Evolutionary conservation across 2,888 invertebrate genomes (phyloP), one percentile per base, ranked within the genome.

Genomic region (Tipula unca): DNA sequence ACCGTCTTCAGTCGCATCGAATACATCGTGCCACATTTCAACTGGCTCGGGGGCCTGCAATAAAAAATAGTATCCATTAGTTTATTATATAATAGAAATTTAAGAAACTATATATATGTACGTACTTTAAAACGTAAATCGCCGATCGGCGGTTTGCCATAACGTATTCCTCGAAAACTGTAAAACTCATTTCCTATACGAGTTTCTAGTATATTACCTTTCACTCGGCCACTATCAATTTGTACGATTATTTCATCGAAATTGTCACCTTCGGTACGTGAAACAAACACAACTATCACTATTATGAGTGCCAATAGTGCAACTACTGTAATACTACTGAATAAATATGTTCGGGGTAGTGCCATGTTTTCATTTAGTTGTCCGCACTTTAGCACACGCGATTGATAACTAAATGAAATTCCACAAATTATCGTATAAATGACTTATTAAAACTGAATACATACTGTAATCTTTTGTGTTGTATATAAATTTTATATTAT

Each of bases 161-260:
- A 92, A 29, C 89, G 89, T 86, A 92, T 91, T 5, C 91, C 92
- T 0, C 91, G 89, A 88, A 91, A 92, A 0, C 92, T 91, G 86
- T 90, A 90, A 87, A 92, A 90, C 36, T 87, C 88, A 0, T 90
- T 87, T 0, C 91, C 91, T 25, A 89, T 89, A 0, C 91, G 90
- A 0, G 92, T 89, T 42, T 87, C 86, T 89, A 92, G 89, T 86
- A 89, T 89, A 0, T 89, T 89, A 1, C 92, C 92, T 1, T 88
- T 88, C 85, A 92, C 89, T 84, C 86, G 87, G 0, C 92, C 92
- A 10, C 25, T 69, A 69, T 25, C 10, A 25, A 69, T 13, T 69
- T 69, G 10, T 13, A 91, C 87, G 0, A 88, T 87, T 10, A 88
- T 89, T 85, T 86, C 86, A 13, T 69, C 13, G n/a, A 69, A 69